Conservation (phyloP, 2,797 vertebrate genomes). For the Aselliscus stoliczkanus region DNA sequence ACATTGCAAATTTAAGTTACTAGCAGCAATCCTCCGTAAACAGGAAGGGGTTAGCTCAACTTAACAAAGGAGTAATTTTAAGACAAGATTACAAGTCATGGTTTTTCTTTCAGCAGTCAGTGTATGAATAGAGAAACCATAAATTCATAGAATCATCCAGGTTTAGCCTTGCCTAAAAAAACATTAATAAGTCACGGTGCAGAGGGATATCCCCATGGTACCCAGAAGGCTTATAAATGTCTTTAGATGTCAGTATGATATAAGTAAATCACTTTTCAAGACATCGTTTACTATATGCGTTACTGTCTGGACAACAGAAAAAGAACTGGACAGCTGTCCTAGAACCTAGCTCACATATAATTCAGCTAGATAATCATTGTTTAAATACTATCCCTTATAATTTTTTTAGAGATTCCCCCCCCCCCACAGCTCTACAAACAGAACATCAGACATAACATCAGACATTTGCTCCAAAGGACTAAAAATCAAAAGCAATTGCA, state of each 20-base stretch:
- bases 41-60: constrained; percentile 73
- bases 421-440: constrained; percentile 56
- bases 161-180: constrained; percentile 53
- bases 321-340: constrained; percentile 2
- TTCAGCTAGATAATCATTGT: constrained; percentile 32
- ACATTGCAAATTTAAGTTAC: constrained; percentile 69
- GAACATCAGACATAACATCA: constrained; percentile 69
- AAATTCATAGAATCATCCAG: constrained; percentile 51
- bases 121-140: constrained; percentile 69
- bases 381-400: constrained; percentile 44
- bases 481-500: constrained; percentile 74
- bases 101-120: constrained; percentile 66
- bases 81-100: constrained; percentile 41
- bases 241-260: constrained; percentile 49
- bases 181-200: constrained; percentile 10
- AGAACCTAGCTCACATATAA: not conserved
- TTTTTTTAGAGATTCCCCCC: not conserved
- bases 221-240: constrained; percentile 64
- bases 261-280: constrained; percentile 55
- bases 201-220: constrained; percentile 38
- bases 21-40: constrained; percentile 80
- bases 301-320: not conserved
- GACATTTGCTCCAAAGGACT: constrained; percentile 70
- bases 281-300: constrained; percentile 27
- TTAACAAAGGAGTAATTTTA: constrained; percentile 67